A percentile compares a stretch with the other conserved stretches of the same genome.
Evolutionary conservation across 2,888 invertebrate genomes (phyloP).

Genomic region (Abrostola tripartita): DNA sequence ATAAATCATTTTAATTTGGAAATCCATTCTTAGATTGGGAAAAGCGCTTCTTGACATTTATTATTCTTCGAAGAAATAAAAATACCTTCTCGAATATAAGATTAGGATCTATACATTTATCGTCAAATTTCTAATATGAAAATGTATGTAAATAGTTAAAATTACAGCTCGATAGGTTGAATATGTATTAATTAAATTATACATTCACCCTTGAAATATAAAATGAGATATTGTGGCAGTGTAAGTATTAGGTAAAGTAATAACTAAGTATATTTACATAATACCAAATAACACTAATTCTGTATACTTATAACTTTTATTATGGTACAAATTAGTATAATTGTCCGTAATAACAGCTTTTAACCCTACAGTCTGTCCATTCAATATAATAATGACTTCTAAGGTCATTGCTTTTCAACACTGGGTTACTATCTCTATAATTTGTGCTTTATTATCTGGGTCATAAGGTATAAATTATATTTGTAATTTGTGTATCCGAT

Average conservation of each 20-base stretch:
- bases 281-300: constrained; percentile 24
- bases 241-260: constrained; percentile 24
- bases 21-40: no score
- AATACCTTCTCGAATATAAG: no score
- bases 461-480: constrained; percentile 54
- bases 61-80: no score
- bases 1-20: no score
- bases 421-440: constrained; percentile 47
- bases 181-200: constrained; percentile 35
- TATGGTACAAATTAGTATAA: constrained; percentile 54
- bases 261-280: constrained; percentile 20
- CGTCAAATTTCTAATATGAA: background rate
- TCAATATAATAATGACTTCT: constrained; percentile 67
- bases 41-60: no score
- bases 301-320: constrained; percentile 35
- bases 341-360: constrained; percentile 56
- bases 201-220: constrained; percentile 38
- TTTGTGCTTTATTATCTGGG: constrained; percentile 50
- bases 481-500: constrained; percentile 42
- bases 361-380: constrained; percentile 62
- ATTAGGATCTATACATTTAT: background rate
- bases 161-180: background rate
- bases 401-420: constrained; percentile 72
- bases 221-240: constrained; percentile 15
- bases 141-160: background rate